A percentile compares a stretch with the other conserved stretches of the same genome.
These are phyloP conservation scores for Eupithecia exiguata DNA, from an alignment of 2,888 invertebrate genomes.

Conservation along the genomic window DNA sequence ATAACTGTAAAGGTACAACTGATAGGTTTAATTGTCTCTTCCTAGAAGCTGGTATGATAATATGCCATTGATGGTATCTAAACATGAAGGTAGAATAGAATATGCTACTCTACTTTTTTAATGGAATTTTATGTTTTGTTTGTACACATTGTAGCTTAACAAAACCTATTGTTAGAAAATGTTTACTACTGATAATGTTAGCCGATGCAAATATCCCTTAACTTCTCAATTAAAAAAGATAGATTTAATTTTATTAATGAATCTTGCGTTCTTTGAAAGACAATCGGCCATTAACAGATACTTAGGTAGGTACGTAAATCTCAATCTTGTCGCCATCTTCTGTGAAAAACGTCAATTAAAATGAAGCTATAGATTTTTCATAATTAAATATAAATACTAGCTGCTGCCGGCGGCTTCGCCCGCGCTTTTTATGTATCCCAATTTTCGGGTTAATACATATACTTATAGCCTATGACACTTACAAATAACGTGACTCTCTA, in stretches of 20 bases:
- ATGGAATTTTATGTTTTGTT: not conserved
- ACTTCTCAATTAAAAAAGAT: too few species aligned
- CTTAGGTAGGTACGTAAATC: too few species aligned
- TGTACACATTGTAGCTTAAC: not conserved
- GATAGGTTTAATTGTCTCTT: constrained; percentile 9
- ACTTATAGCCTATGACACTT: too few species aligned
- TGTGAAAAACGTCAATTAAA: not conserved
- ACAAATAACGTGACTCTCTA: too few species aligned
- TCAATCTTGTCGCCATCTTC: too few species aligned
- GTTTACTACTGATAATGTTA: not conserved
- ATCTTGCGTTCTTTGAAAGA: not conserved
- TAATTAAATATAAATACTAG: too few species aligned
- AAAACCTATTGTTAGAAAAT: not conserved
- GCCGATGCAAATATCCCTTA: not conserved
- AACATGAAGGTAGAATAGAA: constrained; percentile 8
- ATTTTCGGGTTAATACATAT: too few species aligned
- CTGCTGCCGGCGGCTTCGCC: too few species aligned
- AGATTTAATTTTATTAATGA: too few species aligned
- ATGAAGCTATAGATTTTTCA: too few species aligned
- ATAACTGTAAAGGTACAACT: constrained; percentile 20
- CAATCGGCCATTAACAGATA: not conserved
- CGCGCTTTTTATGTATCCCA: too few species aligned
- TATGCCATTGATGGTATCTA: constrained; percentile 7
- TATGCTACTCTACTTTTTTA: not conserved
- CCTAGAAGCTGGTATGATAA: constrained; percentile 19